Conservation (phyloP, 2,113 vertebrate genomes). For the Seriola aureovittata region DNA sequence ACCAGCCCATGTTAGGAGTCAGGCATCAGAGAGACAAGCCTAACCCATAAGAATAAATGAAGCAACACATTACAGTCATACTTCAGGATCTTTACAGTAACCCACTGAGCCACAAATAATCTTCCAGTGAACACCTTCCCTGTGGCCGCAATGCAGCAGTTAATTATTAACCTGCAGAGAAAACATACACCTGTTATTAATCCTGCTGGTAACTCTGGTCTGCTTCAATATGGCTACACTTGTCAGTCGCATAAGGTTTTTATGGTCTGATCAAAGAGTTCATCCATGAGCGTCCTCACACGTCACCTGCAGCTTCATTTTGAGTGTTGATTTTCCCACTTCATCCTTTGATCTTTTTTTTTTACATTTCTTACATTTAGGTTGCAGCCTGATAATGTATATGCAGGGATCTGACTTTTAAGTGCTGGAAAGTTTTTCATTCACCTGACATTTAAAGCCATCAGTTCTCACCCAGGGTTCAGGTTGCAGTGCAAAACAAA, state of each 20-base stretch:
- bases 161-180: conserved; percentile 21
- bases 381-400: too few species aligned
- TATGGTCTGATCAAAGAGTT: background rate
- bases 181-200: background rate
- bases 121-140: background rate
- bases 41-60: background rate
- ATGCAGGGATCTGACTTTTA: too few species aligned
- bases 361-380: background rate
- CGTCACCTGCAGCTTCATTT: background rate
- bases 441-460: too few species aligned
- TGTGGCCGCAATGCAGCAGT: background rate
- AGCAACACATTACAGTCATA: background rate
- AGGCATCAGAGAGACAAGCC: background rate
- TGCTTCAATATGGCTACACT: background rate
- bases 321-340: background rate
- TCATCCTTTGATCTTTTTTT: background rate
- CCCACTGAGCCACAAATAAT: background rate
- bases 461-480: too few species aligned
- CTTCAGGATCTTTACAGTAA: background rate
- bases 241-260: background rate
- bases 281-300: background rate
- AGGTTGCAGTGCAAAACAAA: too few species aligned
- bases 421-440: too few species aligned
- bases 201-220: background rate
- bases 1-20: background rate